phyloP scores from a whole-genome alignment of 2,888 invertebrate genomes.

The Exocentrus adspersus region DNA sequence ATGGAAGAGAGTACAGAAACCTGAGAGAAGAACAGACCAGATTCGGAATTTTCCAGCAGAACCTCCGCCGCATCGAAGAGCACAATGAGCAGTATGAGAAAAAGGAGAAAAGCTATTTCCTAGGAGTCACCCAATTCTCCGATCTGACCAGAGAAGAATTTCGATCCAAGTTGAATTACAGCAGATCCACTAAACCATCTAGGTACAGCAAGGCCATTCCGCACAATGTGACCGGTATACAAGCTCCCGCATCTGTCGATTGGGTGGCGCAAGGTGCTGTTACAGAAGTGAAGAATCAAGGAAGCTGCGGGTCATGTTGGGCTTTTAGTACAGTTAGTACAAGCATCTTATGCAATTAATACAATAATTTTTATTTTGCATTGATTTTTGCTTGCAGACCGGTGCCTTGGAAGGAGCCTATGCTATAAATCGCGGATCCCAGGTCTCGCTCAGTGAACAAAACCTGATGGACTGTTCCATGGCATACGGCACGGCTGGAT shows the following conservation, averaged over 20 bases:
- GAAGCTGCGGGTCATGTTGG: conserved; percentile 72
- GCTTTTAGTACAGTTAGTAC: conserved; percentile 68
- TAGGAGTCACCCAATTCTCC: conserved; percentile 37
- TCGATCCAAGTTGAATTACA: conserved; percentile 13
- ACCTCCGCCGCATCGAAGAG: conserved; percentile 37
- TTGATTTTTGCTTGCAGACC: conserved; percentile 62
- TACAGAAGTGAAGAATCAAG: conserved; percentile 66
- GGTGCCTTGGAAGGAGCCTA: conserved; percentile 67
- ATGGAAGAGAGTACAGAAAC: conserved; percentile 17
- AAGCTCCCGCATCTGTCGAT: neutral
- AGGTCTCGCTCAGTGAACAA: conserved; percentile 67
- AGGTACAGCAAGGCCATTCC: neutral
- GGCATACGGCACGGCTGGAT: conserved; percentile 69
- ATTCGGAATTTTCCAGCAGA: conserved; percentile 37
- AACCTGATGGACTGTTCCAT: conserved; percentile 67
- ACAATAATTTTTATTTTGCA: too few species aligned
- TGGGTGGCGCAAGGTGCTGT: conserved; percentile 59
- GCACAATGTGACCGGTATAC: neutral
- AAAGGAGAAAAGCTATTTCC: conserved; percentile 34
- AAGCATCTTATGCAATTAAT: too few species aligned
- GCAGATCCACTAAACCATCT: neutral
- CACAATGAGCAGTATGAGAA: conserved; percentile 39
- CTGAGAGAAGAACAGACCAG: conserved; percentile 30
- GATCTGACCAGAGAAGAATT: conserved; percentile 41
- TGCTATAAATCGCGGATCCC: neutral